These are phyloP conservation scores for Octodon degus DNA, from an alignment of 2,113 vertebrate species.

Conservation along the genomic window DNA sequence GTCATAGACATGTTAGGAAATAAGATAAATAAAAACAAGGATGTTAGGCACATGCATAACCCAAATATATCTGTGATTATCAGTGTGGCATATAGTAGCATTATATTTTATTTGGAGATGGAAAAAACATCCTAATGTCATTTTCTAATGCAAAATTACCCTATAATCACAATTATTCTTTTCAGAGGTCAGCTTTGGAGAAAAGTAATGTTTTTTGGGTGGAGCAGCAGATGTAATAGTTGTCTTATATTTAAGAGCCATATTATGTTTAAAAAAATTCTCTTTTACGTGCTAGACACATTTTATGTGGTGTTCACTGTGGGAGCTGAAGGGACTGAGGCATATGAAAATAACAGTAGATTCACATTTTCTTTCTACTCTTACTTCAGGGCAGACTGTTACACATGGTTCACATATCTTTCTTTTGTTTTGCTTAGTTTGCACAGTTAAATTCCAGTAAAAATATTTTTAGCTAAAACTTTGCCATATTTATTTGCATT, in stretches of 20 bases:
- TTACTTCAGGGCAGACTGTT: not conserved
- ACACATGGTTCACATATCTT: not conserved
- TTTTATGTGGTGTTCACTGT: not conserved
- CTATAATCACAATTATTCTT: not conserved
- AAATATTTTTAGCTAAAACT: conserved; percentile 4
- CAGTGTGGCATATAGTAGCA: not conserved
- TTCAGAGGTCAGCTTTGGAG: conserved; percentile 23
- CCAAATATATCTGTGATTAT: not conserved
- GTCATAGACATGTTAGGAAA: conserved; percentile 31
- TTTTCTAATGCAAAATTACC: conserved; percentile 27
- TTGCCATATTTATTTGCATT: not conserved
- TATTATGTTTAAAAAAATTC: not conserved
- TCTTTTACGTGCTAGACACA: not conserved
- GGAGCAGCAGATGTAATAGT: not conserved
- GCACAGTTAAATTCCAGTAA: conserved; percentile 47
- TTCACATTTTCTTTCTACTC: not conserved
- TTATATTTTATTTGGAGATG: not conserved
- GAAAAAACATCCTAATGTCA: conserved; percentile 33
- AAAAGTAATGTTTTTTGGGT: not conserved
- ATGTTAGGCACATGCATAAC: not conserved
- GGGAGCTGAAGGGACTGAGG: not conserved
- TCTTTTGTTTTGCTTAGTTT: conserved; percentile 16
- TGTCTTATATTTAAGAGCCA: not conserved
- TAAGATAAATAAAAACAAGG: conserved; percentile 23
- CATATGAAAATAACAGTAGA: rapidly evolving